These are phyloP conservation scores for Gymnocephalus cernua DNA, from an alignment of 2,113 vertebrate genomes.

Conservation along the genomic window DNA sequence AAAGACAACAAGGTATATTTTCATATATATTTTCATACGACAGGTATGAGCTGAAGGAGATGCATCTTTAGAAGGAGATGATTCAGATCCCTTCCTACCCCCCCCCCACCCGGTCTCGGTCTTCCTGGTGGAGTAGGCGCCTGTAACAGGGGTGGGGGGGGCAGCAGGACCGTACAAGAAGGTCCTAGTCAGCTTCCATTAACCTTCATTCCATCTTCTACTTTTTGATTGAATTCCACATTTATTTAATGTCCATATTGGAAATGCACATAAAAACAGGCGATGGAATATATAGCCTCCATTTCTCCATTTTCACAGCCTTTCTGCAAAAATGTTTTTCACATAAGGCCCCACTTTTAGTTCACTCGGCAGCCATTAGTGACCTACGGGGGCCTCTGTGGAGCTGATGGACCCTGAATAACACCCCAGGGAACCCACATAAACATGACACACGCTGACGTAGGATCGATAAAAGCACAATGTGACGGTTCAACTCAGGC, in stretches of 20 bases:
- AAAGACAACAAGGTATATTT: too few relatives aligned
- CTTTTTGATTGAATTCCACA: too few relatives aligned
- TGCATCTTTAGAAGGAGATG: too few relatives aligned
- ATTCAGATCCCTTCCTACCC: neutral
- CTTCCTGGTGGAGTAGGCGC: neutral
- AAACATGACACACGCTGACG: constrained; percentile 4
- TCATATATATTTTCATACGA: neutral
- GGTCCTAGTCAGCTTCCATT: neutral
- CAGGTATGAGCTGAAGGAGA: too few relatives aligned
- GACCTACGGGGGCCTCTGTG: constrained; percentile 30
- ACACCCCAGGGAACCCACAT: neutral
- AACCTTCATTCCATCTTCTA: neutral
- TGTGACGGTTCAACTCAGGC: constrained; percentile 33
- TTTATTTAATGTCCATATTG: neutral
- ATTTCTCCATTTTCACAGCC: constrained; percentile 1
- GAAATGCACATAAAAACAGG: neutral
- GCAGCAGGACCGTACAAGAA: neutral
- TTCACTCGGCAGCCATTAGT: constrained; percentile 65
- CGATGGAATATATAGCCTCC: neutral
- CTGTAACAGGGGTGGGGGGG: neutral
- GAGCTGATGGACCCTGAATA: constrained; percentile 33
- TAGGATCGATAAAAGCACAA: constrained; percentile 28
- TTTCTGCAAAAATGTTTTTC: neutral
- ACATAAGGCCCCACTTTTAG: constrained; percentile 20
- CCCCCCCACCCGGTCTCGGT: neutral